Evolutionary conservation across 2,888 invertebrate species (phyloP), one percentile per base, ranked within the genome.

Genomic region (Tetragonisca angustula): DNA sequence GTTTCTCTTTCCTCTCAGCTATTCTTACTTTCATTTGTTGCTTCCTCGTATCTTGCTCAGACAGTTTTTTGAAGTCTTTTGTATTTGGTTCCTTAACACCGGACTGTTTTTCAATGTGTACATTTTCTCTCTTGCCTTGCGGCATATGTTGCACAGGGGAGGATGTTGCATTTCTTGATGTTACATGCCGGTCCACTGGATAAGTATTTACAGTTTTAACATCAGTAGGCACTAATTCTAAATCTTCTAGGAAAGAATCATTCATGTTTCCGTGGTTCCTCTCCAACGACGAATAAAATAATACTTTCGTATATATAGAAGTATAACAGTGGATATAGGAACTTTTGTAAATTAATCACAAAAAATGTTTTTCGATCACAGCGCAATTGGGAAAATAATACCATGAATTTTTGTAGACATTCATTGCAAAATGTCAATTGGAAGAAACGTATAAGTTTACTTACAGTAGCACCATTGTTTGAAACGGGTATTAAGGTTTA

Each of bases 201-300:
- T 84, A 75, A 61, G 79, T 69, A 59, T 62, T 69, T 52, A 68
- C 81, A 52, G 68, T 72, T 72, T 89, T 91, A 32, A 79, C 52
- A 69, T 89, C 87, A 17, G 67, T 81, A 5, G 91, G 79, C 21
- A 90, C 79, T 36, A 93, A 71, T 49, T 89, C 90, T 75, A 94
- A 76, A 36, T 94, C 93, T 87, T 94, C 94, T 65, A 94, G 79
- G 75, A 94, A 94, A 49, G 93, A 94, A 75, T 94, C 93, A 81
- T 92, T 91, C 93, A 92, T 92, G 24, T 52, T 85, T 86, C 19
- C 21, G 24, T 19, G 32, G 5, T 5, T 62, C 27, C 21, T 72
- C 32, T n/a, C 69, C 13, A 61, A 69, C 32, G 70, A 27, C 6
- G 70, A 50, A 61, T 54, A 49, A 36, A 21, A 73, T 21, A 72